A percentile compares a stretch with the other conserved stretches of the same genome.
These are phyloP conservation scores for Stenichneumon culpator DNA, from an alignment of 2,888 invertebrate genomes.

Conservation along the genomic window DNA sequence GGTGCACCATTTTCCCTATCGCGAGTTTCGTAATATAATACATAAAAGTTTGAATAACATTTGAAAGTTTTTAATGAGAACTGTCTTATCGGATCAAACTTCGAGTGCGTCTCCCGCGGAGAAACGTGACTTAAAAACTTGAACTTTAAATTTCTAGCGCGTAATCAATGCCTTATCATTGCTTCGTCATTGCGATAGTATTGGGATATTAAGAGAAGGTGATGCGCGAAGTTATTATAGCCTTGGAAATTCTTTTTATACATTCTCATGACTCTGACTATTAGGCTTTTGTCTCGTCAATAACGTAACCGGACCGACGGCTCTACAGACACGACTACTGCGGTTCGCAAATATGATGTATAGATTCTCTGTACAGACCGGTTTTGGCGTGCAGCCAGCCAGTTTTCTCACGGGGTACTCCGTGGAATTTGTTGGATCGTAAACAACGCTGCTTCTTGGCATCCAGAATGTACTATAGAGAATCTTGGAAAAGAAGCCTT, in stretches of 20 bases:
- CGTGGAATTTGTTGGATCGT: constrained; percentile 74
- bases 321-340: constrained; percentile 41
- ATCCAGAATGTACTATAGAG: constrained; percentile 18
- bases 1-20: constrained; percentile 26
- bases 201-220: neutral
- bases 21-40: constrained; percentile 34
- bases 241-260: neutral
- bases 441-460: constrained; percentile 70
- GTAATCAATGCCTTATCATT: constrained; percentile 29
- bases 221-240: neutral
- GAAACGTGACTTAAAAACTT: constrained; percentile 51
- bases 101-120: constrained; percentile 52
- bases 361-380: constrained; percentile 41
- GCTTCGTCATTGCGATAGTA: constrained; percentile 17
- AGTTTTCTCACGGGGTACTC: constrained; percentile 59
- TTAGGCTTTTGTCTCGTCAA: constrained; percentile 22
- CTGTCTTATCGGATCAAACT: constrained; percentile 66
- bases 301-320: constrained; percentile 36
- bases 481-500: constrained; percentile 24
- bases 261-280: neutral
- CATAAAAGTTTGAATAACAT: constrained; percentile 40
- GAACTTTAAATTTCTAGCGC: constrained; percentile 43
- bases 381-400: constrained; percentile 52
- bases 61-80: constrained; percentile 66
- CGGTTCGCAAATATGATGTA: constrained; percentile 43